Evolutionary conservation across 1,140 invertebrate species (phyloP), one percentile per base, ranked within the genome.

Genomic region (Atta colombica): DNA sequence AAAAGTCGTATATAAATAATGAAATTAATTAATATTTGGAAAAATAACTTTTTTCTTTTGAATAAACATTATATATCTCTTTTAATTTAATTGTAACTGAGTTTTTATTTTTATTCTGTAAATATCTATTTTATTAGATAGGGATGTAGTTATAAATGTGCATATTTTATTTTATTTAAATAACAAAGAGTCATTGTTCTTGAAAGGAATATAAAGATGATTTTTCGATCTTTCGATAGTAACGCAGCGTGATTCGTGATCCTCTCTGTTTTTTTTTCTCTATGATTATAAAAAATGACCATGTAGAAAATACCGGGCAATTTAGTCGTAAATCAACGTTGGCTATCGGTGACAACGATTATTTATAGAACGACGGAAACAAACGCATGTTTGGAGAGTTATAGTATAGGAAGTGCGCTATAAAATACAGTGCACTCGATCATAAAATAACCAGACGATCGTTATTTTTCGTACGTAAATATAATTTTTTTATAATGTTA

Each of bases 281-380:
- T 60, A 18, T 63, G 58, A 75, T 84, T 74, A 82, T 82, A 82
- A 84, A 75, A 18, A 74, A 84, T 75, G 14, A 25, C 39, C 25
- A 58, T 14, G 80, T 51, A 63, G 58, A 49, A 84, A 84, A 63
- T 84, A 61, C 25, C 5, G 39, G 55, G 55, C 80, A 75, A 74
- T 84, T 74, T 84, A 84, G 39, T 61, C 69, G 21, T 84, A 84
- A 84, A 84, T 84, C 80, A 84, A 31, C 80, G 39, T 75, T 84
- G 55, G 55, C 39, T 61, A 84, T 84, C 80, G 80, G 55, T 84
- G 80, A 84, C 80, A 84, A 84, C 35, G 55, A 75, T 84, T 84
- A 84, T 84, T 84, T 84, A 84, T 84, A 75, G 69, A 69, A 75
- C 25, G 69, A 18, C 25, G 55, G 55, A 75, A 84, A 84, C 69